Conservation (phyloP, 1,140 invertebrate genomes). For the Drosophila seguyi region DNA sequence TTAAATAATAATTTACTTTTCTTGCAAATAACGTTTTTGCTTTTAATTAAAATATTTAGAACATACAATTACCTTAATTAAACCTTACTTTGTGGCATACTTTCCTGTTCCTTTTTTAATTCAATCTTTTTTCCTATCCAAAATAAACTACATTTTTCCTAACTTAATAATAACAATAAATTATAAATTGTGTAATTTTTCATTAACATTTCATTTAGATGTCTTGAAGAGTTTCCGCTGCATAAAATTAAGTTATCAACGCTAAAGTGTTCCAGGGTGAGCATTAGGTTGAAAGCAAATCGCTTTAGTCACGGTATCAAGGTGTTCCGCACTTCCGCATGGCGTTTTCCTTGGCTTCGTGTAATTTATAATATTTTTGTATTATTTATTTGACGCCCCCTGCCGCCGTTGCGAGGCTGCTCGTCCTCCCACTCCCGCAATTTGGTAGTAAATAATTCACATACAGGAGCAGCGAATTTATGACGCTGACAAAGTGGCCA, state of each 20-base stretch:
- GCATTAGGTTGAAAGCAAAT: conserved; percentile 37
- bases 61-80: not conserved
- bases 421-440: conserved; percentile 43
- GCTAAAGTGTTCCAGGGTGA: conserved; percentile 13
- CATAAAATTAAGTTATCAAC: conserved; percentile 41
- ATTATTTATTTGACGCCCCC: conserved; percentile 73
- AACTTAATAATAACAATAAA: not conserved
- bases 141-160: not conserved
- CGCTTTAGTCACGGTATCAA: conserved; percentile 52
- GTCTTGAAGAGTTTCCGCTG: not conserved
- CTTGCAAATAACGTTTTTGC: not conserved
- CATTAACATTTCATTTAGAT: not conserved
- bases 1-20: not conserved
- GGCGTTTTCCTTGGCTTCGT: conserved; percentile 65
- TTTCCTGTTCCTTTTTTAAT: not conserved
- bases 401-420: conserved; percentile 18
- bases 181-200: not conserved
- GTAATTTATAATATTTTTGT: conserved; percentile 83
- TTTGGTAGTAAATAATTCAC: conserved; percentile 81
- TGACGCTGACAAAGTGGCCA: conserved; percentile 82
- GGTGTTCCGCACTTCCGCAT: conserved; percentile 52
- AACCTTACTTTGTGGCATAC: not conserved
- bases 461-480: conserved; percentile 72
- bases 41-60: not conserved
- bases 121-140: not conserved